Conservation (phyloP, 2,797 vertebrate species). For the Malurus splendens region DNA sequence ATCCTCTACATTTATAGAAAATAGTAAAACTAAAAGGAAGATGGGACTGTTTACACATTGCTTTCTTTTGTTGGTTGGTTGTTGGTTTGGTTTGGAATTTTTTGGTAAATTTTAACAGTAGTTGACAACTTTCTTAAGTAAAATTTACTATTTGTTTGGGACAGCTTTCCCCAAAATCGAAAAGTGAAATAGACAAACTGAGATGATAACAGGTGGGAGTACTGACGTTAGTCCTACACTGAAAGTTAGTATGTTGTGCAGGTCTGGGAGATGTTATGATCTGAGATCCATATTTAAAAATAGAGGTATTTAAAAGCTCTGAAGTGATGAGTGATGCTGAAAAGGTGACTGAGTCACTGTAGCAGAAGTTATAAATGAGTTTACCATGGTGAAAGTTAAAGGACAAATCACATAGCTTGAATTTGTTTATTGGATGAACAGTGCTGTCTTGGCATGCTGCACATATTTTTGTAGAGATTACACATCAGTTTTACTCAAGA, state of each 20-base stretch:
- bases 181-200: not conserved
- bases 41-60: not conserved
- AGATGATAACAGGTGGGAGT: not conserved
- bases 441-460: accelerated
- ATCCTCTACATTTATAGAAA: not conserved
- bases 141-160: not conserved
- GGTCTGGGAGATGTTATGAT: not conserved
- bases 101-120: not conserved
- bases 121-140: not conserved
- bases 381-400: not conserved
- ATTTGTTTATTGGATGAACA: not conserved
- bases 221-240: not conserved
- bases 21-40: not conserved
- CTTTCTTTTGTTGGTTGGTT: no score
- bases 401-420: not conserved
- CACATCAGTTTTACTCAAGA: not conserved
- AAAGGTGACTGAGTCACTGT: not conserved
- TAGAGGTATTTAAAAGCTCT: not conserved
- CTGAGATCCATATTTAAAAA: not conserved
- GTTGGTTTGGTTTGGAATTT: not conserved
- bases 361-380: not conserved
- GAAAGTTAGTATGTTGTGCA: not conserved
- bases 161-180: not conserved
- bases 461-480: not conserved
- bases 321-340: not conserved